Evolutionary conservation across 2,888 invertebrate genomes (phyloP), one percentile per base, ranked within the genome.

Genomic region (Mechanitis messenoides): DNA sequence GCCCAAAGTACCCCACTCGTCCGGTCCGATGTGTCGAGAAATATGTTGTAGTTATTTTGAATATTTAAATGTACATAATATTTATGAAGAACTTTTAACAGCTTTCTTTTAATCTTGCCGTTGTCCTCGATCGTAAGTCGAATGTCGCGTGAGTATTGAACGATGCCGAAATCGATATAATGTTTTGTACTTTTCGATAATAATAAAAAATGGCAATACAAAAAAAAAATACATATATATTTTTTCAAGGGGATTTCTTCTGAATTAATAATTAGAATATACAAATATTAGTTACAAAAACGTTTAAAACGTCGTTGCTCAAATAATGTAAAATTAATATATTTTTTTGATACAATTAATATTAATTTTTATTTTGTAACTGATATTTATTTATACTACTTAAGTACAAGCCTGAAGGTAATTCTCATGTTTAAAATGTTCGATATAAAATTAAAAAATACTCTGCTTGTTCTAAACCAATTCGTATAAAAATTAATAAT

Each of bases 281-380:
- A 31, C 50, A 50, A 50, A 50, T 50, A 50, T 50, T 50, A 50
- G 50, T 50, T 50, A 50, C 50, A 50, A 50, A 50, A 50, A 31
- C 50, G 50, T 50, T 50, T 31, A 50, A 31, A 50, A 50, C 50
- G 50, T 50, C 50, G 31, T 50, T 50, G 50, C 50, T 50, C 50
- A 50, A 50, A 50, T 50, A 50, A 50, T 31, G 50, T 50, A 50
- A 50, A 50, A 50, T 50, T 50, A 50, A 50, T 50, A 50, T 50
- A 50, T 50, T 50, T 50, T 50, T 50, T 50, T 50, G 50, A 50
- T 50, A 50, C 31, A 6, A 50, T 50, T 50, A 50, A 50, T 50
- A 50, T 50, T 50, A 50, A 50, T 50, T 50, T 50, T 50, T 50
- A 50, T 50, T 50, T 50, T 50, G 50, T 50, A 50, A 50, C 50